Percentiles rank a stretch among this genome's conserved stretches.
phyloP scores from a whole-genome alignment of 1,140 invertebrate species.

The Aphaenogaster floridana region DNA sequence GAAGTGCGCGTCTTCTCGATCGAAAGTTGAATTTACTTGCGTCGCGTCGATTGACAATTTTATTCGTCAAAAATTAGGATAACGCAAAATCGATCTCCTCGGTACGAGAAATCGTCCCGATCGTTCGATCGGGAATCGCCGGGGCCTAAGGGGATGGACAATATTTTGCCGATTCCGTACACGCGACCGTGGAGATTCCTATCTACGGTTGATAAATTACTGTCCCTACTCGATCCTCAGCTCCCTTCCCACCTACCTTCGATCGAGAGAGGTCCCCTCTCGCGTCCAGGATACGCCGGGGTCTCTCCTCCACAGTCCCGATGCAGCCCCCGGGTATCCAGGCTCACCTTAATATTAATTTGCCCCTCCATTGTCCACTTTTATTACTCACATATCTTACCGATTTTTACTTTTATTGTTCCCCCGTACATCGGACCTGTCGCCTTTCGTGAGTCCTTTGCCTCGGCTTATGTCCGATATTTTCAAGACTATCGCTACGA shows the following conservation, averaged over 20 bases:
- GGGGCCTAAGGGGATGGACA: constrained; percentile 70
- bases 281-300: constrained; percentile 41
- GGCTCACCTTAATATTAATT: constrained; percentile 85
- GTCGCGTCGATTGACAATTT: background rate
- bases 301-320: constrained; percentile 64
- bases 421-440: constrained; percentile 52
- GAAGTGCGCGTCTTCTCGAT: background rate
- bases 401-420: constrained; percentile 76
- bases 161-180: constrained; percentile 82
- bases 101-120: background rate
- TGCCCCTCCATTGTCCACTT: constrained; percentile 84
- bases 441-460: constrained; percentile 23
- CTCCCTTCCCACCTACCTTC: constrained; percentile 60
- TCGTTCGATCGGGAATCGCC: background rate
- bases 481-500: constrained; percentile 37
- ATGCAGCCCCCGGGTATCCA: constrained; percentile 59
- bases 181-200: constrained; percentile 85
- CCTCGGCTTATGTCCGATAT: constrained; percentile 27
- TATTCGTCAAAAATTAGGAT: background rate
- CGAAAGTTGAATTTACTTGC: background rate
- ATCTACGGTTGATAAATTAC: constrained; percentile 86
- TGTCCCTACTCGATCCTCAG: constrained; percentile 81
- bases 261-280: constrained; percentile 32
- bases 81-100: background rate
- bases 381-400: constrained; percentile 85